Base-by-base conservation (phyloP, 2,797 vertebrate genomes). In the Typhlichthys eigenmanni region DNA sequence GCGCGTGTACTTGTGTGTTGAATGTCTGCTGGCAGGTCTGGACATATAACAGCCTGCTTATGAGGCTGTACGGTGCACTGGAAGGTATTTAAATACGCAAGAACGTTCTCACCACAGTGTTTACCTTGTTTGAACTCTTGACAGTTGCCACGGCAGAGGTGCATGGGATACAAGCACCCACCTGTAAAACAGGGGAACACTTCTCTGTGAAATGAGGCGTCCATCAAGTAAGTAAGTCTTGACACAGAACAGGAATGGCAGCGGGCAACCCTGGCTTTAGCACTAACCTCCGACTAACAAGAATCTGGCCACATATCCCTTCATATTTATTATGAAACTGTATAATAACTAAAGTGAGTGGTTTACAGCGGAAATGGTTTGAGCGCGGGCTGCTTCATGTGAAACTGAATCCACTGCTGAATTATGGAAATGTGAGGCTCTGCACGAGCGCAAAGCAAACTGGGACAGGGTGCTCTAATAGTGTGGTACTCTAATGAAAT, bases 401-500 rank as follows among this genome's bases (percentile, higher is more conserved):
- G 87, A 91, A 91, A 92, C 84, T 72, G 71, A 89, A 93, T 88
- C 85, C 77, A 48, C 52, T 64, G 62, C 76, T 78, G 81, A 84
- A 76, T 88, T 86, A 83, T 88, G 85, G 88, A 93, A 92, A 91
- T 87, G 86, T 81, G 74, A 84, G 74, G 82, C 74, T 82, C 66
- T 19, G 68, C 84, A 75, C 1, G 52, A 84, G 80, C 63, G 83
- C 85, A 89, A 85, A 88, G 86, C 85, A 92, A 90, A 90, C 81
- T 85, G 80, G 90, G 24, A 29, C 24, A 29, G 89, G 86, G 76
- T 54, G 81, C 83, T 83, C 81, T 89, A 91, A 92, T 86, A 88
- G 80, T 84, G 87, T 76, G 83, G 81, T 89, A 58, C 87, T 85
- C 74, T 89, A 92, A 91, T 91, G 86, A 90, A 90, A 92, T 91